Base-by-base conservation (phyloP, 2,888 invertebrate genomes). In the Protula sp. region DNA sequence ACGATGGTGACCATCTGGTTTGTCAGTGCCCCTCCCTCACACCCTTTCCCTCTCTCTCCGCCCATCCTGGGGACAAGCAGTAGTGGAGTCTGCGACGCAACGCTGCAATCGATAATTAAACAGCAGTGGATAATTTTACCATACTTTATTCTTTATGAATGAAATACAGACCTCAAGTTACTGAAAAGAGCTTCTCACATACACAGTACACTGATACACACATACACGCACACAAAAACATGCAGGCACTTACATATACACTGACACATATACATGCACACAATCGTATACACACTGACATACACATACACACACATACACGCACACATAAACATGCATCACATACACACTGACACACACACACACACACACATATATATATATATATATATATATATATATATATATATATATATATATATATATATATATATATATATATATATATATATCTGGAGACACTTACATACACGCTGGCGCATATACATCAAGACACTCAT, bases 211-310 rank as follows among this genome's bases (percentile, higher is more conserved):
- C 27, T 47, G 31, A 58, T 24, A 58, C 53, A 53, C 27, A 38
- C 58, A 58, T 29, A 54, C 58, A 58, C 30, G 53, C 52, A 52
- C 30, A 58, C 45, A 58, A 29, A 58, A 24, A 58, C 29, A 58
- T 29, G 53, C 47, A 58, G 26, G 53, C 28, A 58, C 53, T 38
- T 27, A 58, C 53, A 54, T 27, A 58, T 27, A 53, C 4, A 31
- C 52, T 24, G n/a, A 55, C 55, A 55, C 30, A 45, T 45, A 55
- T 9, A 45, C 38, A 47, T n/a, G n/a, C 55, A 55, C 45, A 55
- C 31, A 55, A 5, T n/a, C 45, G 47, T n/a, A 45, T n/a, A 55
- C 31, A 45, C 55, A 55, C 45, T 14, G 9, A 38, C n/a, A n/a
- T n/a, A 38, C 45, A 38, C 45, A 38, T n/a, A 38, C 45, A 38